phyloP scores from a whole-genome alignment of 2,113 vertebrate genomes.

The Amblyopsis rosae region DNA sequence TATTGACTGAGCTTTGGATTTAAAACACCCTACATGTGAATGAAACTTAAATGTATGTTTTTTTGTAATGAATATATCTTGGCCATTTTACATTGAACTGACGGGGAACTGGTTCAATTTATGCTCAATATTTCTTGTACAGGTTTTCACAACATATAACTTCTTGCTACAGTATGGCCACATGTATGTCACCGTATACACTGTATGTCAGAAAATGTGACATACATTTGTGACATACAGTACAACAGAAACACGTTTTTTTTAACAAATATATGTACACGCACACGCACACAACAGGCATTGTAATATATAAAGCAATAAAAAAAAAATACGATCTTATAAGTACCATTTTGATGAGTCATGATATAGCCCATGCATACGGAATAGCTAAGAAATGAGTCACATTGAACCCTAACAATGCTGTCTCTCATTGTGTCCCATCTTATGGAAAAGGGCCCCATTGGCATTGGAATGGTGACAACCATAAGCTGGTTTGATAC shows the following conservation, averaged over 20 bases:
- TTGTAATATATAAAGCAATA: background rate
- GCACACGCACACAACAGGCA: no score
- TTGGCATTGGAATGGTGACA: slow-evolving; percentile 31
- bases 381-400: slow-evolving; percentile 45
- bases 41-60: slow-evolving; percentile 12
- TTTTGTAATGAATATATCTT: background rate
- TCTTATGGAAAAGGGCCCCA: slow-evolving; percentile 7
- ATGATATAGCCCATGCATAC: slow-evolving; percentile 28
- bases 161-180: no score
- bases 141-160: no score
- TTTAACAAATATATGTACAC: no score
- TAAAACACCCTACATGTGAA: background rate
- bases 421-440: slow-evolving; percentile 24
- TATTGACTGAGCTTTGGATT: background rate
- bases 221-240: no score
- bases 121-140: no score
- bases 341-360: slow-evolving; percentile 17
- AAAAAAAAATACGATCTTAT: no score
- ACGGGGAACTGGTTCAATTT: no score
- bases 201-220: no score
- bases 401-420: slow-evolving; percentile 46
- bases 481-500: slow-evolving; percentile 47
- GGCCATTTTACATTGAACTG: background rate
- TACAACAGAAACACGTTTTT: no score
- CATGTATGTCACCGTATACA: no score